Conservation (phyloP, 2,113 vertebrate genomes). For the Macrotis lagotis region DNA sequence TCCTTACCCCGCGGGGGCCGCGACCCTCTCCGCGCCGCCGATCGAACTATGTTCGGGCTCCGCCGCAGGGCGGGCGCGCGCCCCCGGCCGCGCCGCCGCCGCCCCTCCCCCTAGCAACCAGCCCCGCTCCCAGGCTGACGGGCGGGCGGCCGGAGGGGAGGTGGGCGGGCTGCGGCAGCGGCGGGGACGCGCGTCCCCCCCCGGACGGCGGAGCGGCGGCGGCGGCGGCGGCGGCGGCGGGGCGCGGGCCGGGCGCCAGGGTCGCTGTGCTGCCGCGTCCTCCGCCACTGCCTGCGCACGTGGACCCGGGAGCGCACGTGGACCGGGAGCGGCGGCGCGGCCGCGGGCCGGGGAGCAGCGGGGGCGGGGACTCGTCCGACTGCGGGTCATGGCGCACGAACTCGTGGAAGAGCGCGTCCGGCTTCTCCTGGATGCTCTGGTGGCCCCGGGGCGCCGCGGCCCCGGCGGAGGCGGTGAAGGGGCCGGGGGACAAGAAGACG, state of each 20-base stretch:
- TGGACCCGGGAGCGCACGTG: slow-evolving; percentile 14
- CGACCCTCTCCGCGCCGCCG: too few species aligned
- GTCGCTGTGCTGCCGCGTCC: slow-evolving; percentile 96
- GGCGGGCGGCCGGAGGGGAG: neutral
- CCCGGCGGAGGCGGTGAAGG: neutral
- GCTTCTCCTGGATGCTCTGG: slow-evolving; percentile 99
- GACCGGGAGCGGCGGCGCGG: slow-evolving; percentile 87
- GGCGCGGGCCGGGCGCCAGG: slow-evolving; percentile 89
- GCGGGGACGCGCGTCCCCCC: slow-evolving; percentile 11
- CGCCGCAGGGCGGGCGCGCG: too few species aligned
- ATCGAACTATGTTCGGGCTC: too few species aligned
- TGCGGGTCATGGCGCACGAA: slow-evolving; percentile 97
- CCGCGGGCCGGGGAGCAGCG: slow-evolving; percentile 71
- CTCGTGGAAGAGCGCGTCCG: slow-evolving; percentile 95
- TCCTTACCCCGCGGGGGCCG: too few species aligned
- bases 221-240: slow-evolving; percentile 86
- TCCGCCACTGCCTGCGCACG: slow-evolving; percentile 93
- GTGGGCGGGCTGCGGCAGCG: neutral
- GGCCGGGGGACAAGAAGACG: neutral
- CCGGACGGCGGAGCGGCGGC: slow-evolving; percentile 76
- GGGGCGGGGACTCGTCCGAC: slow-evolving; percentile 91
- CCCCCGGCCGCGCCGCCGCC: neutral
- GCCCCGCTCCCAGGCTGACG: neutral
- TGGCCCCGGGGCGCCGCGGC: slow-evolving; percentile 85
- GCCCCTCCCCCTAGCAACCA: neutral